Percentiles rank a stretch among this genome's conserved stretches.
phyloP scores from a whole-genome alignment of 1,140 invertebrate genomes.

The Brachionus koreanus region DNA sequence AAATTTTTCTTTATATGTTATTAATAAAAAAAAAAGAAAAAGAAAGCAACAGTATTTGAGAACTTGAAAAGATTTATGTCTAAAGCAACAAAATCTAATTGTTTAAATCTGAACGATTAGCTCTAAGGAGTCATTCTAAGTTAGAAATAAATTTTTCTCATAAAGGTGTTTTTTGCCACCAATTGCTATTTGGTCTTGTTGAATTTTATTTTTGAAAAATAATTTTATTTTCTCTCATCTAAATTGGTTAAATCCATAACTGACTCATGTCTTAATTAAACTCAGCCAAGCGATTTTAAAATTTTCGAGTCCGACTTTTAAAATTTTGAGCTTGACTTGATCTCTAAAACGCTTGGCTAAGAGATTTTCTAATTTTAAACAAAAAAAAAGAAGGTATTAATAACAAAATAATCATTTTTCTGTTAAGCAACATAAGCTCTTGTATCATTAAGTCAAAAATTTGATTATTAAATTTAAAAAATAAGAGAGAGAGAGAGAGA shows the following conservation, averaged over 20 bases:
- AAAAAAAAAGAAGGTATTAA: conserved; percentile 13
- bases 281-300: not conserved
- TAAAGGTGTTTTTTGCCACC: not conserved
- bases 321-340: not conserved
- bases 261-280: not conserved
- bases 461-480: conserved; percentile 18
- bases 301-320: not conserved
- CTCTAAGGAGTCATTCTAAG: not conserved
- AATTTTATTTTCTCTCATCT: not conserved
- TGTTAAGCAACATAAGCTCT: conserved; percentile 23
- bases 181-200: not conserved
- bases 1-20: not conserved
- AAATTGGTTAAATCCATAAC: not conserved
- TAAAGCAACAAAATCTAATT: conserved; percentile 4
- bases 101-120: conserved; percentile 7
- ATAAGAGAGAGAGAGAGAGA: not conserved
- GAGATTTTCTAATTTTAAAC: not conserved
- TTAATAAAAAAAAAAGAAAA: conserved; percentile 1
- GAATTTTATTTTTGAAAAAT: conserved; percentile 1
- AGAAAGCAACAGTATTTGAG: not conserved
- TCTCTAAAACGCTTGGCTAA: not conserved
- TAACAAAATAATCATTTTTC: conserved; percentile 22
- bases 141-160: not conserved
- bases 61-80: conserved; percentile 14
- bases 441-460: not conserved